Evolutionary conservation across 2,113 vertebrate genomes (phyloP).

Genomic region (Oncorhynchus kisutch): DNA sequence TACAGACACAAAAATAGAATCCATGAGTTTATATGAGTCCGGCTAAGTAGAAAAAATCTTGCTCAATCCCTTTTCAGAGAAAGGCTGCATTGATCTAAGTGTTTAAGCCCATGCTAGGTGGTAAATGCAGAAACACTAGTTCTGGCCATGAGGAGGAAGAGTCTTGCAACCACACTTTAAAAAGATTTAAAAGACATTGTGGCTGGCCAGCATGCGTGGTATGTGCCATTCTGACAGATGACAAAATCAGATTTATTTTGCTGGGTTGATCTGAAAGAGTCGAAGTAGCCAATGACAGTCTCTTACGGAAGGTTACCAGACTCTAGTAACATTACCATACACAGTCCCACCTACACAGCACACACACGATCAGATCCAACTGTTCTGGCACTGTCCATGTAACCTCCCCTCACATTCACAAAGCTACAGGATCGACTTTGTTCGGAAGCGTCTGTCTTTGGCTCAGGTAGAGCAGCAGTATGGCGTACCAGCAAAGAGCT

Average conservation of each 20-base stretch:
- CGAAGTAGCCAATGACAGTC: too few relatives aligned
- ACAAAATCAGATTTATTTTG: too few relatives aligned
- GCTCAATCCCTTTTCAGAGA: not conserved
- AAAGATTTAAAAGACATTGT: not conserved
- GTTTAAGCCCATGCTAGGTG: not conserved
- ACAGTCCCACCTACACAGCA: not conserved
- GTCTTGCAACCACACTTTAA: not conserved
- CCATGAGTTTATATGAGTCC: too few relatives aligned
- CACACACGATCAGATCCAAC: not conserved
- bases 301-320: too few relatives aligned
- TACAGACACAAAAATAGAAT: too few relatives aligned
- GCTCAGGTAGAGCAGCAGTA: conserved; percentile 11
- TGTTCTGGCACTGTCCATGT: not conserved
- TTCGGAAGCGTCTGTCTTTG: not conserved
- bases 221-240: too few relatives aligned
- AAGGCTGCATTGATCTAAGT: not conserved
- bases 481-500: conserved; percentile 46
- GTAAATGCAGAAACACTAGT: not conserved
- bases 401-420: not conserved
- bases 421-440: too few relatives aligned
- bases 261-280: too few relatives aligned
- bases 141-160: not conserved
- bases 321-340: too few relatives aligned
- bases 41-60: too few relatives aligned
- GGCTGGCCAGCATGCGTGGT: not conserved